These are phyloP conservation scores for Spea multiplicata DNA, from an alignment of 2,113 vertebrate genomes.

Conservation along the genomic window DNA sequence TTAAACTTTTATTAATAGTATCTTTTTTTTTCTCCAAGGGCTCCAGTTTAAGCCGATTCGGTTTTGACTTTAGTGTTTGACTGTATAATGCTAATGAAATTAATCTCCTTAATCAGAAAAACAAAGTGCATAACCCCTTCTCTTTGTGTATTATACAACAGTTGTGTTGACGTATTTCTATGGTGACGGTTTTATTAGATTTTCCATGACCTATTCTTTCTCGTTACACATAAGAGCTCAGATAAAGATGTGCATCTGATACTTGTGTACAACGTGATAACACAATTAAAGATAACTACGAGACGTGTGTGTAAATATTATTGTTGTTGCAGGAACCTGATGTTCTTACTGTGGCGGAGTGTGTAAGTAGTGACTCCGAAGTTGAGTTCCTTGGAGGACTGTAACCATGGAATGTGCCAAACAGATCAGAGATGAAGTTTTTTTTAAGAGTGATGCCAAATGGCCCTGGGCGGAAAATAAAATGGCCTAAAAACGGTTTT, in stretches of 20 bases:
- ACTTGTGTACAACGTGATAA: background rate
- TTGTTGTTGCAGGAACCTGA: too few relatives aligned
- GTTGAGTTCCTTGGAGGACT: too few relatives aligned
- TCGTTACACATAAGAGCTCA: background rate
- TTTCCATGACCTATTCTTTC: conserved; percentile 21
- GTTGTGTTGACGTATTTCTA: conserved; percentile 9
- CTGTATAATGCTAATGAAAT: conserved; percentile 3
- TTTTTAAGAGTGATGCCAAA: too few relatives aligned
- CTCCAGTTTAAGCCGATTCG: conserved; percentile 1
- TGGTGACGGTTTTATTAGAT: conserved; percentile 25
- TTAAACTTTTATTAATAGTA: too few relatives aligned
- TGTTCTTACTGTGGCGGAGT: too few relatives aligned
- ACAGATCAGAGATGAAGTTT: too few relatives aligned
- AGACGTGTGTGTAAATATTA: too few relatives aligned
- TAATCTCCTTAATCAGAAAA: conserved; percentile 26
- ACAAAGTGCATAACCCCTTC: conserved; percentile 3
- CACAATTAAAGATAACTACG: too few relatives aligned
- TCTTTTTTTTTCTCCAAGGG: background rate
- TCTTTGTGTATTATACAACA: background rate
- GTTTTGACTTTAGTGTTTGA: background rate
- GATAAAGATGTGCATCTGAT: background rate
- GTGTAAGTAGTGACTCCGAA: too few relatives aligned
- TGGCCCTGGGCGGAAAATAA: too few relatives aligned
- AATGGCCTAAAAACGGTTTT: too few relatives aligned
- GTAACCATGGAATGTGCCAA: too few relatives aligned